Base-by-base conservation (phyloP, 2,113 vertebrate genomes). In the Sinocyclocheilus rhinocerous region DNA sequence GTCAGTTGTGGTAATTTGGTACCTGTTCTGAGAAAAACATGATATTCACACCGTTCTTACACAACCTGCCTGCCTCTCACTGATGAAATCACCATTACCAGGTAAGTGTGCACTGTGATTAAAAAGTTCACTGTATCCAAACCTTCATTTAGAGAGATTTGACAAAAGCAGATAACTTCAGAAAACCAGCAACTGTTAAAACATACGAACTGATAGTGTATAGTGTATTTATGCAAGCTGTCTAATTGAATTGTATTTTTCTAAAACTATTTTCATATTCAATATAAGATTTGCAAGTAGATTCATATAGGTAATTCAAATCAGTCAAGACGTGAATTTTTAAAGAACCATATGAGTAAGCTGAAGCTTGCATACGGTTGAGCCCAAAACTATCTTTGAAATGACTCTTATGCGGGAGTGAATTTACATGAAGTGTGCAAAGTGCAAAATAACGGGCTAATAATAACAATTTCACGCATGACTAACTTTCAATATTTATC, bases 401-500 rank as follows among this genome's bases (percentile, higher is more conserved):
- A 84, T 83, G 12, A 57, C 67, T 69, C 13, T 82, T n/a, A 22
- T 52, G 26, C 0, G 5, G 26, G 81, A 12, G 67, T 72, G 50
- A 59, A 59, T 83, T 83, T n/a, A n/a, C 65, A 55, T 55, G 12
- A 57, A 20, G 20, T 55, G 39, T 75, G 72, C 26, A 69, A 81
- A 81, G 42, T 73, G 50, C 48, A 57, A 72, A 75, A 84, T 24
- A n/a, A 83, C 3, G 1, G 2, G 26, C 22, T 82, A 52, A 50
- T 69, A 82, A 70, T 59, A 84, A 73, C 13, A 6, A 69, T 52
- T 84, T 57, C 26, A 84, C 4, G 50, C 82, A 73, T 84, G 69
- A 73, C 69, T 73, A 73, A 59, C 50, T 42, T 20, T 4, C 13
- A 75, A 26, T 84, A 84, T 84, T 84, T 57, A 26, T 57, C 29